Percentiles rank a stretch among this genome's conserved stretches.
Conservation (phyloP, 2,113 vertebrate species). For the Muntiacus muntjak region DNA sequence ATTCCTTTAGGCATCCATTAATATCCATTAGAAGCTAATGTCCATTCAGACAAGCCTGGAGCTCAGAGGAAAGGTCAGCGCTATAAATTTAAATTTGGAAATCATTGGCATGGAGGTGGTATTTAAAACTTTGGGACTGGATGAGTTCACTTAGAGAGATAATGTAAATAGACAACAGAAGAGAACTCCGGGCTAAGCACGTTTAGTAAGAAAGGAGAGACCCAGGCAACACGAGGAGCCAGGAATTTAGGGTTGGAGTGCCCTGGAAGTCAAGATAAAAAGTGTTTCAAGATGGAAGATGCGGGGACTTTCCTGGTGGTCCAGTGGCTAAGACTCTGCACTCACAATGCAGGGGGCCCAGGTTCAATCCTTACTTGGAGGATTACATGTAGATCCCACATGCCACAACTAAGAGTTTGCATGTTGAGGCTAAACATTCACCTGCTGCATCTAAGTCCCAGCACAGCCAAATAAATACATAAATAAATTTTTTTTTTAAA, state of each 20-base stretch:
- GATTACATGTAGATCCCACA: not conserved
- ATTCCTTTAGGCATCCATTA: slow-evolving; percentile 36
- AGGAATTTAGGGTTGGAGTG: not conserved
- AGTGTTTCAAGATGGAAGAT: not conserved
- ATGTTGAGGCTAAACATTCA: not conserved
- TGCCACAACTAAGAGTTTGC: not conserved
- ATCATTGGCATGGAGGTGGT: not conserved
- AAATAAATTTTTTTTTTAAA: not conserved
- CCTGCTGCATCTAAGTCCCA: not conserved
- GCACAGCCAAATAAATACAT: not conserved
- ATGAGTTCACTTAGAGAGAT: not conserved
- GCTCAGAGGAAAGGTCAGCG: slow-evolving; percentile 34
- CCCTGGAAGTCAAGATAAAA: not conserved
- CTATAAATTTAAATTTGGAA: slow-evolving; percentile 40
- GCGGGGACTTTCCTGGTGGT: not conserved
- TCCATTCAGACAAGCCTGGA: slow-evolving; percentile 6
- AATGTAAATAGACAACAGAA: not conserved
- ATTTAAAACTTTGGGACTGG: slow-evolving; percentile 12
- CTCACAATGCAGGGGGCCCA: not conserved
- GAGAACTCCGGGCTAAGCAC: not conserved
- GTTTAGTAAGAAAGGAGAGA: not conserved
- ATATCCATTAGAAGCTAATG: slow-evolving; percentile 36
- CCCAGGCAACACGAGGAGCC: not conserved
- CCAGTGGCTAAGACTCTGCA: not conserved
- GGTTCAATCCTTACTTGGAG: not conserved